Base-by-base conservation (phyloP, 35 echinoderm and acorn worm genomes). In the Stichopus chloronotus region DNA sequence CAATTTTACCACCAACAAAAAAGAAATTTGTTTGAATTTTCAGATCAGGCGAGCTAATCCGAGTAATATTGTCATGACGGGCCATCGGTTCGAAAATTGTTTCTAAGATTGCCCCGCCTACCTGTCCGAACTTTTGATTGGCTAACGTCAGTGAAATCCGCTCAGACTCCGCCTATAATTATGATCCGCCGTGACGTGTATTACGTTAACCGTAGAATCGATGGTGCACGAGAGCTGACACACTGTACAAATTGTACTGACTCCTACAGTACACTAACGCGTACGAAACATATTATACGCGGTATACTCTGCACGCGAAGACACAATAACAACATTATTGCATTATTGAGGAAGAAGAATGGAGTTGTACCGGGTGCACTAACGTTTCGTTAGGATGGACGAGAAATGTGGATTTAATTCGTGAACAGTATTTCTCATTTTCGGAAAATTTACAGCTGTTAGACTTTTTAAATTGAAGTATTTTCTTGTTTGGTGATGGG, bases 111-210 rank as follows among this genome's bases (percentile, higher is more conserved):
- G 11, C 19, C 69, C 11, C 17, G 30, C 69, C 22, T n/a, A 14
- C 69, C 30, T 72, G 69, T 72, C 22, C 17, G 30, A 72, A 72
- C 69, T 72, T 72, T 72, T 72, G 69, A 72, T 72, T 72, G 69
- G 69, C 16, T 24, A 7, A 72, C 22, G n/a, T n/a, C 17, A 7
- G 3, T 21, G 12, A 72, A 72, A 72, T n/a, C 16, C 69, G 7
- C 2, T 20, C 22, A 74, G 19, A 74, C 17, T 21, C 11, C 69
- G 17, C 69, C 69, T 21, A 74, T 21, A 20, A 20, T 74, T 74
- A 74, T 43, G 30, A 43, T 43, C 30, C 30, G 30, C 3, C 30
- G 30, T 43, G 30, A 43, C 30, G 30, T 43, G 30, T 43, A 43
- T 43, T 43, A 43, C 30, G 30, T 43, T 43, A 43, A 43, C 30